Evolutionary conservation across 2,113 vertebrate species (phyloP).

Genomic region (Sakesphorus luctuosus): DNA sequence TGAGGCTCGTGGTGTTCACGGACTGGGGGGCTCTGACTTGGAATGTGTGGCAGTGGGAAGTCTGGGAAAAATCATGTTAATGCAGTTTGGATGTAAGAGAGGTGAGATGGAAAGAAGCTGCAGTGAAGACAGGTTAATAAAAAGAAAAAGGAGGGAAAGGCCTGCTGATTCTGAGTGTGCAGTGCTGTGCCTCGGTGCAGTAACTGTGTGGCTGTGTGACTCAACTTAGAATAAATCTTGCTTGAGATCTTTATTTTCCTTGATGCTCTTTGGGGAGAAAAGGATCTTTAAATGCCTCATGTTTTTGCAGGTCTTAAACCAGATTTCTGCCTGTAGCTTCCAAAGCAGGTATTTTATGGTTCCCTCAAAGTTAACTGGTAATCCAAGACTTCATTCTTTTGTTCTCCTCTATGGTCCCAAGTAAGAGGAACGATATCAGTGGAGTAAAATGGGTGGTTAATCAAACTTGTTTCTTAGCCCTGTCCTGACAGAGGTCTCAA

Average conservation of each 20-base stretch:
- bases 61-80: neutral
- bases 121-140: neutral
- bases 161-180: neutral
- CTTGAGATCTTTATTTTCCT: neutral
- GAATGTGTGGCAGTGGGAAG: accelerated
- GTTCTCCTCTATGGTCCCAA: neutral
- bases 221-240: neutral
- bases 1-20: neutral
- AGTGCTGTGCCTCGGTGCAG: neutral
- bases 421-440: neutral
- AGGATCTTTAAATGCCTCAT: neutral
- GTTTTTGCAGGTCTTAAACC: neutral
- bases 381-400: neutral
- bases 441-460: neutral
- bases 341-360: neutral
- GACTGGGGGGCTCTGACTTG: neutral
- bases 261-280: neutral
- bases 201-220: neutral
- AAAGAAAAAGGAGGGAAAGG: neutral
- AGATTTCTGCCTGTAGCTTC: neutral
- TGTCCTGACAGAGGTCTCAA: neutral
- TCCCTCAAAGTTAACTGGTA: neutral
- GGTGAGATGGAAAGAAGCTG: neutral
- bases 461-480: neutral
- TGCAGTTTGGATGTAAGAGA: neutral